phyloP scores from a whole-genome alignment of 2,888 invertebrate genomes.

The Archips xylosteana region DNA sequence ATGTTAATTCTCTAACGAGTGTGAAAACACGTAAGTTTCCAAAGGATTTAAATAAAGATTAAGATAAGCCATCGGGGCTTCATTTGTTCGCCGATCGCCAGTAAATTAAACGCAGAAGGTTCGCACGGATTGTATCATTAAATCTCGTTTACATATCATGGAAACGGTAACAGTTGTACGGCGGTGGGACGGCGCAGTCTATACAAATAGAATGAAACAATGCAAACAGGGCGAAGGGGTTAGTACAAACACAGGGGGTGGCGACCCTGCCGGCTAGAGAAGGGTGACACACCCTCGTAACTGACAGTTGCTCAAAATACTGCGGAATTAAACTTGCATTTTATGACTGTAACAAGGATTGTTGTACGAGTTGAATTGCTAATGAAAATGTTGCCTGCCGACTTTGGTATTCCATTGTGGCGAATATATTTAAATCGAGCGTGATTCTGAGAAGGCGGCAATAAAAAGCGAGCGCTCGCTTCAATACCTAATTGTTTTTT shows the following conservation, averaged over 20 bases:
- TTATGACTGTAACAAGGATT: conserved; percentile 34
- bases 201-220: conserved; percentile 80
- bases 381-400: conserved; percentile 35
- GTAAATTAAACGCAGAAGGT: conserved; percentile 48
- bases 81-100: conserved; percentile 26
- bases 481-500: conserved; percentile 31
- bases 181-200: conserved; percentile 64
- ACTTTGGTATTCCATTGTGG: conserved; percentile 23
- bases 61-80: conserved; percentile 10
- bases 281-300: conserved; percentile 62
- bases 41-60: conserved; percentile 13
- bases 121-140: conserved; percentile 71
- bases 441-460: conserved; percentile 24
- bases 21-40: conserved; percentile 8
- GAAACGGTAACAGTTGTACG: conserved; percentile 80
- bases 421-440: conserved; percentile 9
- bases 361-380: conserved; percentile 18
- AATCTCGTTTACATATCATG: conserved; percentile 77
- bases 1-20: conserved; percentile 11
- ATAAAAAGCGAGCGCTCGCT: conserved; percentile 8
- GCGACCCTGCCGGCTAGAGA: conserved; percentile 48
- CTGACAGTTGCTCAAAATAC: conserved; percentile 62
- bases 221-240: conserved; percentile 78
- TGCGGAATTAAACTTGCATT: conserved; percentile 42
- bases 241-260: conserved; percentile 73